phyloP scores from a whole-genome alignment of 2,888 invertebrate genomes.

The Lingula anatina region DNA sequence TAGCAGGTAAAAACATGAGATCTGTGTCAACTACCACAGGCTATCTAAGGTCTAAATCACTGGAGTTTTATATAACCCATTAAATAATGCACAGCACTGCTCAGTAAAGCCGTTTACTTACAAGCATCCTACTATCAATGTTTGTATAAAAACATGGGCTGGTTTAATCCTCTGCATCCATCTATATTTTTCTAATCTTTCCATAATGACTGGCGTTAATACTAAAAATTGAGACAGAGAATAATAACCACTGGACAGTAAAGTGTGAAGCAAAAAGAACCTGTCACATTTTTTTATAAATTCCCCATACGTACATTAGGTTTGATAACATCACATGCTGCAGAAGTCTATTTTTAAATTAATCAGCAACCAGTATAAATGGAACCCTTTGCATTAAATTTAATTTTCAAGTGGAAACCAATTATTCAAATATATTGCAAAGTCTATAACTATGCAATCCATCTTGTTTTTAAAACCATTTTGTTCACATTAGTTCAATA shows the following conservation, averaged over 20 bases:
- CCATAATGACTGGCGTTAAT: conserved; percentile 47
- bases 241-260: not conserved
- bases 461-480: not conserved
- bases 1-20: too few relatives aligned
- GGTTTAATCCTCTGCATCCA: conserved; percentile 58
- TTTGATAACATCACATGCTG: too few relatives aligned
- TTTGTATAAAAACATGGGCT: conserved; percentile 70
- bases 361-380: not conserved
- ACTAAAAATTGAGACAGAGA: conserved; percentile 20
- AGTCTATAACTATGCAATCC: not conserved
- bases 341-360: too few relatives aligned
- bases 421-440: not conserved
- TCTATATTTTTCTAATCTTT: conserved; percentile 34
- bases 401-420: not conserved
- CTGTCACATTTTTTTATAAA: too few relatives aligned
- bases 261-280: not conserved
- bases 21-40: too few relatives aligned
- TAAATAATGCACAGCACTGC: not conserved
- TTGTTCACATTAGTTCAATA: too few relatives aligned
- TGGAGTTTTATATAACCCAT: conserved; percentile 4
- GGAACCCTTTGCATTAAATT: too few relatives aligned
- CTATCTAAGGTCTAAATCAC: too few relatives aligned
- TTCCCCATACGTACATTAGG: too few relatives aligned
- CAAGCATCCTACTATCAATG: conserved; percentile 60
- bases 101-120: conserved; percentile 19